Evolutionary conservation across 2,113 vertebrate genomes (phyloP).

Genomic region (Pedetes capensis): DNA sequence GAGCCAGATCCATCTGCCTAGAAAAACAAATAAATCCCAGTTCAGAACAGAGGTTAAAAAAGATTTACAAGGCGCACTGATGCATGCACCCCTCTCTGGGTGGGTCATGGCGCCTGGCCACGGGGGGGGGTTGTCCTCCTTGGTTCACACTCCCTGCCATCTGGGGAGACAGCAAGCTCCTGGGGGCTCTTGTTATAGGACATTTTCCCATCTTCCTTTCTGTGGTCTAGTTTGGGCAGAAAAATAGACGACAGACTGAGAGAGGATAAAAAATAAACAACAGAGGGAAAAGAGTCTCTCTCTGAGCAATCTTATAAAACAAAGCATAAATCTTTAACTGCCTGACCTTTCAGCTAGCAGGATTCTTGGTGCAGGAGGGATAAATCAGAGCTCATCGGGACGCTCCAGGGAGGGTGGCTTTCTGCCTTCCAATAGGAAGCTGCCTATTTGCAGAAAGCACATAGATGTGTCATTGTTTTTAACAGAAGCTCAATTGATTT

Average conservation of each 20-base stretch:
- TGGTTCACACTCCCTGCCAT: slow-evolving; percentile 45
- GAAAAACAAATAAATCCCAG: slow-evolving; percentile 83
- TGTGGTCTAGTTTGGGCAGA: slow-evolving; percentile 65
- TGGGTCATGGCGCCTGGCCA: slow-evolving; percentile 58
- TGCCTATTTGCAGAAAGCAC: slow-evolving; percentile 40
- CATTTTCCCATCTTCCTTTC: slow-evolving; percentile 67
- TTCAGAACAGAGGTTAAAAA: slow-evolving; percentile 74
- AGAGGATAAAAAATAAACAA: slow-evolving; percentile 65
- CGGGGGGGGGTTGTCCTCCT: slow-evolving; percentile 31
- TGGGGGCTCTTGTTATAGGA: slow-evolving; percentile 55
- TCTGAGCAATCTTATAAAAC: slow-evolving; percentile 77
- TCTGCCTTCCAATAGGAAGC: slow-evolving; percentile 57
- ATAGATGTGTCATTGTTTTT: slow-evolving; percentile 63
- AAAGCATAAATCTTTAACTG: slow-evolving; percentile 79
- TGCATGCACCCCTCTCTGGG: slow-evolving; percentile 53
- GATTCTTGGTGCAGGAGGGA: slow-evolving; percentile 66
- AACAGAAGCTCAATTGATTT: slow-evolving; percentile 58
- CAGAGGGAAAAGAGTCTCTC: slow-evolving; percentile 56
- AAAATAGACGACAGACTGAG: slow-evolving; percentile 68
- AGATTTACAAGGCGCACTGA: slow-evolving; percentile 75
- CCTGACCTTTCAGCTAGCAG: slow-evolving; percentile 77
- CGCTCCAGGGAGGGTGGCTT: slow-evolving; percentile 57
- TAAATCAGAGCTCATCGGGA: slow-evolving; percentile 73
- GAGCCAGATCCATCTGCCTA: slow-evolving; percentile 78
- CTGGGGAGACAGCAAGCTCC: slow-evolving; percentile 49